Evolutionary conservation across 2,888 invertebrate genomes (phyloP), one percentile per base, ranked within the genome.

Genomic region (Caenorhabditis auriculariae): DNA sequence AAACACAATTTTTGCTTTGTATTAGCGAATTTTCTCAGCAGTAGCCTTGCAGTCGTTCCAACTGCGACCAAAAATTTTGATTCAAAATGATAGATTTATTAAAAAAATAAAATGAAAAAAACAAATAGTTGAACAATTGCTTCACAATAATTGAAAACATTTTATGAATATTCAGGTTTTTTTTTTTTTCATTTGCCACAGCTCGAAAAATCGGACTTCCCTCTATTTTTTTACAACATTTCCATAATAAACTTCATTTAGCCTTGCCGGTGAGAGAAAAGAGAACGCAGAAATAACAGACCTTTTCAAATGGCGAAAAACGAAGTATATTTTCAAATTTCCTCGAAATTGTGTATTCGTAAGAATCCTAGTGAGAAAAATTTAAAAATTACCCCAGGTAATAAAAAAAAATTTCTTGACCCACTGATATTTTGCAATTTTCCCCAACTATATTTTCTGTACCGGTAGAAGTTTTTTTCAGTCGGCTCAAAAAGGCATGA

Each of bases 401-500:
- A 17, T 38, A 38, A 3, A 21, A 12, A 12, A 15, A 35, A 15
- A 35, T 35, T 35, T 15, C 35, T 12, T 35, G 35, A 12, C 15
- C 35, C 15, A 35, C 35, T 12, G 35, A 35, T 35, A 12, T 12
- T 15, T 35, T 35, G 12, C 15, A 15, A 35, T 35, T 12, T 35
- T 35, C 15, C 35, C 12, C 15, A 35, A 12, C 17, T 6, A 3
- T 5, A 5, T 3, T 38, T 38, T 6, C 17, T 17, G 17, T 6
- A 38, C 21, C 38, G 21, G 3, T 6, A 38, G 38, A 38, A 38
- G 6, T 24, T 17, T 2, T 4, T 48, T 37, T 3, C 35, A 37
- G 39, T 53, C 54, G 21, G 62, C 62, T 5, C 58, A 53, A n/a
- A 62, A 62, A 17, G 58, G 48, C 26, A 62, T 62, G 62, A 27